Evolutionary conservation across 1,140 invertebrate genomes (phyloP).

Genomic region (Dendrolimus kikuchii): DNA sequence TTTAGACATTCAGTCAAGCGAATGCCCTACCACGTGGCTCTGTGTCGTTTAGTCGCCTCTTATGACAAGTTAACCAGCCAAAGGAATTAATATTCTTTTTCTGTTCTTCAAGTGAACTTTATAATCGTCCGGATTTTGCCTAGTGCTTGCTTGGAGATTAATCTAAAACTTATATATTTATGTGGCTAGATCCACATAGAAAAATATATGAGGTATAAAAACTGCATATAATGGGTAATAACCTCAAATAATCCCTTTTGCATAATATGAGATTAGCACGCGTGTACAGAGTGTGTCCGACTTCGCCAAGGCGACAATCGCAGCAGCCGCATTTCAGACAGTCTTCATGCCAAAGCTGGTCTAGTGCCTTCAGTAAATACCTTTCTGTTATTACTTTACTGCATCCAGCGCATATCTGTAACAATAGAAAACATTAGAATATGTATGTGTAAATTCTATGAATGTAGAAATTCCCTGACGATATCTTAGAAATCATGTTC

Average conservation of each 20-base stretch:
- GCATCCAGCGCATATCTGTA: slow-evolving; percentile 87
- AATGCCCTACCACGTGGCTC: too few relatives aligned
- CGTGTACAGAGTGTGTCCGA: slow-evolving; percentile 96
- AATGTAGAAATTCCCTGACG: too few relatives aligned
- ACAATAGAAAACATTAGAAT: slow-evolving; percentile 1
- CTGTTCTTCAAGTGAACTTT: too few relatives aligned
- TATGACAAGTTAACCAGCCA: too few relatives aligned
- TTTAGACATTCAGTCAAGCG: too few relatives aligned
- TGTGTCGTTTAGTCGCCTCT: too few relatives aligned
- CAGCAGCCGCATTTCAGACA: slow-evolving; percentile 98
- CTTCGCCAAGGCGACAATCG: slow-evolving; percentile 96
- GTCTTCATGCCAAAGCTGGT: slow-evolving; percentile 98
- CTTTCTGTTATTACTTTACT: slow-evolving; percentile 90
- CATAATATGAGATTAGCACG: slow-evolving; percentile 98
- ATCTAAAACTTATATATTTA: too few relatives aligned
- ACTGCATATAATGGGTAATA: slow-evolving; percentile 18
- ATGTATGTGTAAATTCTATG: too few relatives aligned
- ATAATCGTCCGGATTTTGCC: too few relatives aligned
- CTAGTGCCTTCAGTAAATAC: slow-evolving; percentile 88
- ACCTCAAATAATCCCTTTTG: slow-evolving; percentile 98
- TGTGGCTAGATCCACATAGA: not conserved
- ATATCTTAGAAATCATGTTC: too few relatives aligned
- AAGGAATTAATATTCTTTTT: too few relatives aligned
- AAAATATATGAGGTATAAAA: not conserved
- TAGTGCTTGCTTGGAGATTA: too few relatives aligned